Evolutionary conservation across 2,888 invertebrate genomes (phyloP).

Genomic region (Timema podura): DNA sequence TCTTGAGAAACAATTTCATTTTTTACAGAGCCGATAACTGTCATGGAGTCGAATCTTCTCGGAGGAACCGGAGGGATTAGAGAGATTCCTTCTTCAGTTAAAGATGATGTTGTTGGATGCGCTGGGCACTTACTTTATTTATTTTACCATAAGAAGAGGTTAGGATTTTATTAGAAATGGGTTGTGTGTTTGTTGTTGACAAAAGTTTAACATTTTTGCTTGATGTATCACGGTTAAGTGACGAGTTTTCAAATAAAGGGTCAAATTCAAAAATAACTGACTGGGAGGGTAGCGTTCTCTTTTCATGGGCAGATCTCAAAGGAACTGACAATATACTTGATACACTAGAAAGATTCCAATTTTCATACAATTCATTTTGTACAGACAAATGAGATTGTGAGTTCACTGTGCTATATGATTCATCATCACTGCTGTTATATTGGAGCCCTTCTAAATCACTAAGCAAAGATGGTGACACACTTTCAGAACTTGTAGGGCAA

Average conservation of each 20-base stretch:
- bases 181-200: background rate
- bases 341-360: constrained; percentile 24
- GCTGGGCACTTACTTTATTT: background rate
- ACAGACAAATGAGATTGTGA: constrained; percentile 17
- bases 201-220: constrained; percentile 7
- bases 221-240: background rate
- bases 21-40: constrained; percentile 30
- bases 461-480: constrained; percentile 22
- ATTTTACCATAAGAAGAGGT: constrained; percentile 31
- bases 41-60: constrained; percentile 60
- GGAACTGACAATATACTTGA: background rate
- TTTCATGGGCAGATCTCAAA: constrained; percentile 31
- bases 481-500: constrained; percentile 12
- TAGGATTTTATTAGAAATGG: background rate
- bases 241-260: constrained; percentile 46
- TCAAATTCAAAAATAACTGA: constrained; percentile 71
- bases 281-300: constrained; percentile 31
- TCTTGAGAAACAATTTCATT: too few species aligned
- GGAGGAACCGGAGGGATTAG: constrained; percentile 57
- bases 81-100: constrained; percentile 34
- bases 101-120: constrained; percentile 37
- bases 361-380: constrained; percentile 33
- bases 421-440: constrained; percentile 20
- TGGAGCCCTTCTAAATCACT: constrained; percentile 20
- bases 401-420: constrained; percentile 9